Percentiles rank a stretch among this genome's conserved stretches.
These are phyloP conservation scores for Orthosia gracilis DNA, from an alignment of 2,888 invertebrate species.

Conservation along the genomic window DNA sequence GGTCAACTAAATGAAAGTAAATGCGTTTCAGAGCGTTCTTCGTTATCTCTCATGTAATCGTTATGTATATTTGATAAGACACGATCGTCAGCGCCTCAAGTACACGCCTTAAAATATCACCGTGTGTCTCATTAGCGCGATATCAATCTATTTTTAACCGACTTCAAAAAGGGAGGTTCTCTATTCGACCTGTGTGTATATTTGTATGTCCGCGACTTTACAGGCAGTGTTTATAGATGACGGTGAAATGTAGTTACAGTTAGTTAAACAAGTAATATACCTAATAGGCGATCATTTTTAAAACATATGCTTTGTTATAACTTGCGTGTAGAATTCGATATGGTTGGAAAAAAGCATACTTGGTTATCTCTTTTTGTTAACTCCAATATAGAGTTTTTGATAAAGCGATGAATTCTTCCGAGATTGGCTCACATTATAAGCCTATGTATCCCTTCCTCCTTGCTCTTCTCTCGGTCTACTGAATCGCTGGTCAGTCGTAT, in stretches of 20 bases:
- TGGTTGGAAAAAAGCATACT: not conserved
- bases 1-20: conserved; percentile 46
- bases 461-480: not conserved
- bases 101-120: conserved; percentile 50
- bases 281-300: conserved; percentile 28
- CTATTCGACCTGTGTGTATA: too few species aligned
- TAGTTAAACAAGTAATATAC: conserved; percentile 45
- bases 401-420: not conserved
- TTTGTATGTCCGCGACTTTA: not conserved
- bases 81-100: conserved; percentile 36
- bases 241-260: conserved; percentile 1
- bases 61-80: conserved; percentile 62
- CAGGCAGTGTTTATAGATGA: conserved; percentile 34
- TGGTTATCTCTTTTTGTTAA: not conserved
- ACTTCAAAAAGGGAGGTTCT: too few species aligned
- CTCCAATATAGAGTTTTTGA: not conserved
- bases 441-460: not conserved
- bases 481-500: not conserved
- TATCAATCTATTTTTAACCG: conserved; percentile 25
- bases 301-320: conserved; percentile 31
- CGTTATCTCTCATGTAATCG: conserved; percentile 64
- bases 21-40: conserved; percentile 36
- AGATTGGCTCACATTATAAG: too few species aligned
- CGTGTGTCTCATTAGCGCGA: conserved; percentile 52
- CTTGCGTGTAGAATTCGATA: conserved; percentile 22